phyloP scores from a whole-genome alignment of 2,888 invertebrate genomes.

The Drosophila quinaria region DNA sequence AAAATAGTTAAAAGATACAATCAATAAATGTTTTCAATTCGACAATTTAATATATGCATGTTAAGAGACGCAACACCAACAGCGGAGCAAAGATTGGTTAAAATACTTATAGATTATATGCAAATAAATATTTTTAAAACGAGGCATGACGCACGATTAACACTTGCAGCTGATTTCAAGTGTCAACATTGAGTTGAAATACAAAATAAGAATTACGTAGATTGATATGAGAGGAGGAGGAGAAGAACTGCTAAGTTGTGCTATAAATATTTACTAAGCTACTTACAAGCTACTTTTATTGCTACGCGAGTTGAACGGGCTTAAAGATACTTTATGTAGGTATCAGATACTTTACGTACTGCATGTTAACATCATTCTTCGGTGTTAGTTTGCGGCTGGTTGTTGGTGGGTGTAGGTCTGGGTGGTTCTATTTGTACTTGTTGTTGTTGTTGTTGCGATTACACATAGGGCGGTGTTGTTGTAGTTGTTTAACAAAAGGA shows the following conservation, averaged over 20 bases:
- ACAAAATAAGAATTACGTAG: neutral
- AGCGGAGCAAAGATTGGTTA: conserved; percentile 41
- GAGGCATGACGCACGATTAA: conserved; percentile 45
- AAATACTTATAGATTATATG: conserved; percentile 12
- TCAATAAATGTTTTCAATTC: conserved; percentile 26
- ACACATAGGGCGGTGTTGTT: conserved; percentile 39
- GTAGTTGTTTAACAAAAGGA: conserved; percentile 38
- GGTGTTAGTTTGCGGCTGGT: conserved; percentile 74
- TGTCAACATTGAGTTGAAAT: conserved; percentile 50
- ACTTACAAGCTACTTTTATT: conserved; percentile 43
- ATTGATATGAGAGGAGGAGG: conserved; percentile 23
- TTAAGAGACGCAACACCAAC: conserved; percentile 62
- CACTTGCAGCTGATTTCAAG: conserved; percentile 50
- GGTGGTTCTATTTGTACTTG: conserved; percentile 49
- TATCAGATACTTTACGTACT: conserved; percentile 71
- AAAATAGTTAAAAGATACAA: conserved; percentile 31
- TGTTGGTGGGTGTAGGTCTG: conserved; percentile 52
- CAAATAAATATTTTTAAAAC: conserved; percentile 19
- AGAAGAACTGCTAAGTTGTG: conserved; percentile 43
- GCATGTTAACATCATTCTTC: conserved; percentile 76
- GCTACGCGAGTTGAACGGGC: conserved; percentile 13
- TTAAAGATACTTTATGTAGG: conserved; percentile 35
- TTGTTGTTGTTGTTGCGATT: conserved; percentile 41
- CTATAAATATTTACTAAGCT: conserved; percentile 50
- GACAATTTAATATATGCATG: neutral